Conservation (phyloP, 2,888 invertebrate genomes). For the Athalia rosae region DNA sequence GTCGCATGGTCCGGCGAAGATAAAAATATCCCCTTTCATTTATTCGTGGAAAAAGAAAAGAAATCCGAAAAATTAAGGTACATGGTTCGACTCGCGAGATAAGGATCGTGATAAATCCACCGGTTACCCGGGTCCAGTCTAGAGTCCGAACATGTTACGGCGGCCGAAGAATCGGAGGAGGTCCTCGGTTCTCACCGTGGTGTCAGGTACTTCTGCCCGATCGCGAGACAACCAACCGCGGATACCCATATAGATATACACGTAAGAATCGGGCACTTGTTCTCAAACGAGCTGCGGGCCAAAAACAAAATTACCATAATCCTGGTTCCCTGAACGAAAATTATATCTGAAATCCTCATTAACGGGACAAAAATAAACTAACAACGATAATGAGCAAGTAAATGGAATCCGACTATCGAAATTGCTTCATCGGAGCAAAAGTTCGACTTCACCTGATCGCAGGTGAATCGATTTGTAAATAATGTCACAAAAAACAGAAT, state of each 20-base stretch:
- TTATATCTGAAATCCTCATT: too few species aligned
- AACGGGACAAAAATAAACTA: too few species aligned
- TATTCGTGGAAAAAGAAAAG: constrained; percentile 38
- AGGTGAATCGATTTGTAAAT: too few species aligned
- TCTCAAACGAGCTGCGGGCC: too few species aligned
- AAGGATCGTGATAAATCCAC: constrained; percentile 68
- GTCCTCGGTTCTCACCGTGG: constrained; percentile 43
- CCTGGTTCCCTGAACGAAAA: neutral
- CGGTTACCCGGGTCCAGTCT: constrained; percentile 50
- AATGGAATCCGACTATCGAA: too few species aligned
- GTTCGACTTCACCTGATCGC: too few species aligned
- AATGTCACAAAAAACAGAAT: too few species aligned
- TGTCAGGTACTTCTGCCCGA: constrained; percentile 55
- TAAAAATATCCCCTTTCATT: constrained; percentile 19
- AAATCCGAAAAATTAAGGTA: constrained; percentile 44
- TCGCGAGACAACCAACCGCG: constrained; percentile 55
- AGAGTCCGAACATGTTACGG: constrained; percentile 48
- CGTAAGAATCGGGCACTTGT: too few species aligned
- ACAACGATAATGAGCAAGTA: too few species aligned
- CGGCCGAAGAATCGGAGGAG: constrained; percentile 40
- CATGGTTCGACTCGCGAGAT: constrained; percentile 61
- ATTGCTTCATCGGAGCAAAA: too few species aligned
- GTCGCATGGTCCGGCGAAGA: neutral
- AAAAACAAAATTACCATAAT: neutral
- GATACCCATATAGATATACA: constrained; percentile 3